A percentile compares a stretch with the other conserved stretches of the same genome.
These are phyloP conservation scores for Ips nitidus DNA, from an alignment of 1,140 invertebrate genomes.

Conservation along the genomic window DNA sequence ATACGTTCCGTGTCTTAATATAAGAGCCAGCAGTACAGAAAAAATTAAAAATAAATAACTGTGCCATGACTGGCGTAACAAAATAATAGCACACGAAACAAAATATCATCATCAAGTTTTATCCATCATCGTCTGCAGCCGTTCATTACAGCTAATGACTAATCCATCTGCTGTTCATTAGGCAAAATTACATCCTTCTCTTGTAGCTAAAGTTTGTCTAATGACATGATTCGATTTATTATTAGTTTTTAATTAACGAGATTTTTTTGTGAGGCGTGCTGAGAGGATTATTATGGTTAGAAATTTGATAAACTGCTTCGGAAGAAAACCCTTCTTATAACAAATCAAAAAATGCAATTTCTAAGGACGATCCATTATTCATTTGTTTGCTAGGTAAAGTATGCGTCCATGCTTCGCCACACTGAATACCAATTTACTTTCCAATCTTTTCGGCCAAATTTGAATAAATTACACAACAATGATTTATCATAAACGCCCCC, in stretches of 20 bases:
- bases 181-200: constrained; percentile 24
- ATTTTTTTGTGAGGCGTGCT: background rate
- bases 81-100: constrained; percentile 26
- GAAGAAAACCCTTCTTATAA: too few species aligned
- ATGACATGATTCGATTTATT: constrained; percentile 20
- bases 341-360: too few species aligned
- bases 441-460: constrained; percentile 5
- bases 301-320: too few species aligned
- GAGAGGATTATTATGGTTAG: too few species aligned
- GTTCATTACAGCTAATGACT: constrained; percentile 28
- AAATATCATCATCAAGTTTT: constrained; percentile 27
- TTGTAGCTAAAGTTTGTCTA: constrained; percentile 3
- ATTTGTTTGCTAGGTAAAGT: too few species aligned
- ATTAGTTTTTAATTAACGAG: background rate
- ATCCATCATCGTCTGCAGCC: constrained; percentile 23
- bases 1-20: too few species aligned
- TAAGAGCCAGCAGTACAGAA: too few species aligned
- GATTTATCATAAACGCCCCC: constrained; percentile 17
- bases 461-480: constrained; percentile 8
- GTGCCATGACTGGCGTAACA: constrained; percentile 13
- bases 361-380: too few species aligned
- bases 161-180: constrained; percentile 29
- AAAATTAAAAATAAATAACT: constrained; percentile 25
- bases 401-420: background rate
- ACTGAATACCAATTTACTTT: background rate